Percentiles rank a stretch among this genome's conserved stretches.
phyloP scores from a whole-genome alignment of 2,797 vertebrate species.

The Darevskia mixta region DNA sequence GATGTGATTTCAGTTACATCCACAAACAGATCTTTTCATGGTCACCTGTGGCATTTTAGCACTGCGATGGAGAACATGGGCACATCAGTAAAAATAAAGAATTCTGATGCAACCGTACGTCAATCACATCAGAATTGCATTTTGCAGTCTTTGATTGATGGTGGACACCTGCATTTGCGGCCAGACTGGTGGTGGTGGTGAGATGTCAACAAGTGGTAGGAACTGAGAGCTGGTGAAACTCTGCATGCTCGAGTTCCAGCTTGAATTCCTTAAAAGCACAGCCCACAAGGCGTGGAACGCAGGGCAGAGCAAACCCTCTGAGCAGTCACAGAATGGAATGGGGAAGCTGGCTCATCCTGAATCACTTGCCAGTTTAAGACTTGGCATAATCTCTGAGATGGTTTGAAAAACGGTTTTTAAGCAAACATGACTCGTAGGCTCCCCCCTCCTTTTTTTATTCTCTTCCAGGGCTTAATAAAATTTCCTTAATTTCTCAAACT shows the following conservation, averaged over 20 bases:
- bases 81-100: neutral
- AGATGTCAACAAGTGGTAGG: neutral
- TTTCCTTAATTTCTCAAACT: constrained; percentile 51
- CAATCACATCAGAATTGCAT: neutral
- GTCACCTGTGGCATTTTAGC: neutral
- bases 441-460: neutral
- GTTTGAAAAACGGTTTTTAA: constrained; percentile 59
- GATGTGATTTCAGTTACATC: neutral
- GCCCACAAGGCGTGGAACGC: neutral
- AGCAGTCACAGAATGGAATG: neutral
- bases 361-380: constrained; percentile 25
- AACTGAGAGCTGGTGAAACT: neutral
- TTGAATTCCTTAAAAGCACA: neutral
- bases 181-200: neutral
- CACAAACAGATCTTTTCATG: neutral
- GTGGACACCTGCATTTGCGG: neutral
- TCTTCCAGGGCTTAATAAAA: constrained; percentile 46
- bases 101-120: neutral
- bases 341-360: neutral
- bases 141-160: neutral
- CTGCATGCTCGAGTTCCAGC: neutral
- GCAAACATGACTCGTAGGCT: constrained; percentile 49
- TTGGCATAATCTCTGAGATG: constrained; percentile 50
- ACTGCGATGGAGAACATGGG: neutral
- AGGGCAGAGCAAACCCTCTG: neutral